Conservation (phyloP, 2,797 vertebrate genomes). For the Macropodus opercularis region DNA sequence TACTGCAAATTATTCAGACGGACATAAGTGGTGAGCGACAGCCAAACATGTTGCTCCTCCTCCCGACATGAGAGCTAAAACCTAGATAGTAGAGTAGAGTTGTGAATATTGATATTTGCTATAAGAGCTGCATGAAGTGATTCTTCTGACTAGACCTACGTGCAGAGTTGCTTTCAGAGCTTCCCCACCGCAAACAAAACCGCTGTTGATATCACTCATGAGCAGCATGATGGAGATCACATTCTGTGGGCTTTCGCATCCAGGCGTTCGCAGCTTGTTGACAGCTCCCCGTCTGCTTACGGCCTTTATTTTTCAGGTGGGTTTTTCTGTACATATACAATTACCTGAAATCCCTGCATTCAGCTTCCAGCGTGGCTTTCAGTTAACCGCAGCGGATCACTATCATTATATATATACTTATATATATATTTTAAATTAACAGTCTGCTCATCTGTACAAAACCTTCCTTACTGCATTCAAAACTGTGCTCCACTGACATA, state of each 20-base stretch:
- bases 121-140: too few species aligned
- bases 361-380: background rate
- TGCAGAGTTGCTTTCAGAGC: too few species aligned
- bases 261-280: background rate
- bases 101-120: too few species aligned
- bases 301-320: background rate
- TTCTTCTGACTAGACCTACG: too few species aligned
- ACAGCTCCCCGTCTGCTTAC: background rate
- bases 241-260: background rate
- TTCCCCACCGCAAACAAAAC: too few species aligned
- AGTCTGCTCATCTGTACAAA: conserved; percentile 9
- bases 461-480: conserved; percentile 5
- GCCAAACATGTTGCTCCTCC: too few species aligned
- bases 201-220: too few species aligned
- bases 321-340: background rate
- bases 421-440: conserved; percentile 9
- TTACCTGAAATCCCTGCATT: background rate
- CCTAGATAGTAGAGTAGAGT: too few species aligned
- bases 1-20: too few species aligned
- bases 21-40: too few species aligned
- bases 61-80: too few species aligned
- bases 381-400: conserved; percentile 10
- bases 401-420: too few species aligned
- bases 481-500: background rate
- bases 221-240: background rate